These are phyloP conservation scores for Psylliodes chrysocephalus DNA, from an alignment of 2,888 invertebrate species.

Conservation along the genomic window DNA sequence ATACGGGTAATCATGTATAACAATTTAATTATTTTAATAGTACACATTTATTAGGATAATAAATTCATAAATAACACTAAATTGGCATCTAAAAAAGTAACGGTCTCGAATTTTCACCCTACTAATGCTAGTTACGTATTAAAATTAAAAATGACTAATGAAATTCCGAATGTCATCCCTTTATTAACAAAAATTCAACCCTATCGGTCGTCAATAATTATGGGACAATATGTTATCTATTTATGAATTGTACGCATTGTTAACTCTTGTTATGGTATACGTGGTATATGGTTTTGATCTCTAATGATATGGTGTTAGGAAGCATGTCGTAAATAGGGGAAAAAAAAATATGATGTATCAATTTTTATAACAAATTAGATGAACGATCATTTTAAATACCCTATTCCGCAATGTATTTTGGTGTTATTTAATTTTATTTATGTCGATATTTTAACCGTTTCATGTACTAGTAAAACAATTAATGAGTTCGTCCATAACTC, in stretches of 20 bases:
- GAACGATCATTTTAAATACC: no score
- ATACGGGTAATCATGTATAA: no score
- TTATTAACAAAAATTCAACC: constrained; percentile 1
- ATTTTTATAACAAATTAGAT: not conserved
- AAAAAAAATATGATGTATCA: not conserved
- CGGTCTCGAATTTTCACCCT: not conserved
- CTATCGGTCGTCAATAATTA: constrained; percentile 14
- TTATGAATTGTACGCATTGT: constrained; percentile 7
- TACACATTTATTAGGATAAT: no score
- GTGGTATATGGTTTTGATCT: constrained; percentile 5
- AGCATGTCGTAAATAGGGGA: not conserved
- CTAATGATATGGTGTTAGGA: not conserved
- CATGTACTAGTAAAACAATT: no score
- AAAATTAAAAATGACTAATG: constrained; percentile 9
- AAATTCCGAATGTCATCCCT: constrained; percentile 9
- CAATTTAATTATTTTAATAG: no score
- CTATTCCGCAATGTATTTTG: no score
- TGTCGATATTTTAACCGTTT: no score
- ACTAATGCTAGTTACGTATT: not conserved
- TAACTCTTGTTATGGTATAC: constrained; percentile 2
- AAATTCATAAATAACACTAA: no score
- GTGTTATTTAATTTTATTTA: no score
- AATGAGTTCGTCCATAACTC: no score
- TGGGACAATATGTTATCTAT: constrained; percentile 7
- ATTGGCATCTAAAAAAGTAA: no score